These are phyloP conservation scores for Molanna angustata DNA, from an alignment of 2,888 invertebrate genomes.

Conservation along the genomic window DNA sequence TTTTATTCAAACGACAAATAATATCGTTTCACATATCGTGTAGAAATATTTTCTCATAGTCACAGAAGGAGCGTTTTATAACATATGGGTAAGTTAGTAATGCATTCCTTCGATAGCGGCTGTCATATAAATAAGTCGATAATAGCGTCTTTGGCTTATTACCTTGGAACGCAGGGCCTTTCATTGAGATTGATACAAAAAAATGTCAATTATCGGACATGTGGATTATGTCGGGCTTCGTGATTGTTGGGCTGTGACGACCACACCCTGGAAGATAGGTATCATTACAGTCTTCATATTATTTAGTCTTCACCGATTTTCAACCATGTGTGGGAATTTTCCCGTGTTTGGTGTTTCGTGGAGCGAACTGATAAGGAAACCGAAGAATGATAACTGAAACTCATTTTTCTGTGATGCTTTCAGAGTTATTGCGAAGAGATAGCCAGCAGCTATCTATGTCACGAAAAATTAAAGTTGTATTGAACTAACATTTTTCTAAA, in stretches of 20 bases:
- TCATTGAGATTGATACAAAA: neutral
- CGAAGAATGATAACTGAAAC: neutral
- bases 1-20: too few species aligned
- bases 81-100: too few species aligned
- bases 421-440: too few species aligned
- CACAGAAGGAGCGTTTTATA: too few species aligned
- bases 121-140: constrained; percentile 12
- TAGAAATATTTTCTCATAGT: too few species aligned
- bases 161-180: neutral
- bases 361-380: constrained; percentile 3
- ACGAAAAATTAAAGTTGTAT: neutral
- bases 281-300: too few species aligned
- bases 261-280: constrained; percentile 1
- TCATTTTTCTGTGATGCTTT: constrained; percentile 5
- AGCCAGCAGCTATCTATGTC: neutral
- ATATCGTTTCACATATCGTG: too few species aligned
- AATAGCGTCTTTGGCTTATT: constrained; percentile 8
- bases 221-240: neutral
- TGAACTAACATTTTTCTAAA: too few species aligned
- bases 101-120: constrained; percentile 8
- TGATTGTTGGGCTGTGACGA: constrained; percentile 3
- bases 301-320: too few species aligned
- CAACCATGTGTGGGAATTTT: too few species aligned
- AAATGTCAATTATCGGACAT: neutral
- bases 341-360: constrained; percentile 2